phyloP scores from a whole-genome alignment of 2,888 invertebrate genomes.

The Panzeria rudis region DNA sequence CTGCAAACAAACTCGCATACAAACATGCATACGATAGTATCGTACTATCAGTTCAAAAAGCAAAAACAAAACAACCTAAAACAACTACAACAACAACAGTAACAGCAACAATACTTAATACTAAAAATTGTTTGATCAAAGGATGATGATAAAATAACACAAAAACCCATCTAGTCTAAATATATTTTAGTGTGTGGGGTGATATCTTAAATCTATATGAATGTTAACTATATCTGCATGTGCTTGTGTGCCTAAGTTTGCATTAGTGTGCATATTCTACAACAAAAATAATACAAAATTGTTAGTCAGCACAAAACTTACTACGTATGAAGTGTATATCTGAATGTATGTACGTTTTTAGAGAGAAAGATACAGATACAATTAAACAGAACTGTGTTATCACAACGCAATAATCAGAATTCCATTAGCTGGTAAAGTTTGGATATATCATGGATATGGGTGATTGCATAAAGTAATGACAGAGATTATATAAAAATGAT shows the following conservation, averaged over 20 bases:
- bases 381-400: conserved; percentile 82
- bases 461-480: conserved; percentile 57
- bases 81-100: conserved; percentile 40
- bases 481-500: conserved; percentile 40
- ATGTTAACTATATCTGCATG: conserved; percentile 64
- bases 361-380: conserved; percentile 81
- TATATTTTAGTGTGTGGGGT: conserved; percentile 68
- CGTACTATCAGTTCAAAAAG: conserved; percentile 52
- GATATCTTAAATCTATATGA: conserved; percentile 73
- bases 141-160: conserved; percentile 71
- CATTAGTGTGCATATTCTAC: conserved; percentile 60
- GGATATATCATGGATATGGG: conserved; percentile 74
- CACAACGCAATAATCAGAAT: conserved; percentile 82
- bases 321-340: not conserved
- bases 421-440: conserved; percentile 80
- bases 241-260: conserved; percentile 38
- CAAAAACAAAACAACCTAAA: conserved; percentile 52
- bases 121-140: conserved; percentile 71
- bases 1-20: conserved; percentile 10
- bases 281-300: conserved; percentile 63
- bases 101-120: conserved; percentile 31
- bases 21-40: conserved; percentile 36
- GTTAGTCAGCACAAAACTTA: conserved; percentile 72
- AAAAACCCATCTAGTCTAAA: conserved; percentile 72
- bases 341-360: conserved; percentile 47